Evolutionary conservation across 2,888 invertebrate genomes (phyloP).

Genomic region (Drosophila aldrichi): DNA sequence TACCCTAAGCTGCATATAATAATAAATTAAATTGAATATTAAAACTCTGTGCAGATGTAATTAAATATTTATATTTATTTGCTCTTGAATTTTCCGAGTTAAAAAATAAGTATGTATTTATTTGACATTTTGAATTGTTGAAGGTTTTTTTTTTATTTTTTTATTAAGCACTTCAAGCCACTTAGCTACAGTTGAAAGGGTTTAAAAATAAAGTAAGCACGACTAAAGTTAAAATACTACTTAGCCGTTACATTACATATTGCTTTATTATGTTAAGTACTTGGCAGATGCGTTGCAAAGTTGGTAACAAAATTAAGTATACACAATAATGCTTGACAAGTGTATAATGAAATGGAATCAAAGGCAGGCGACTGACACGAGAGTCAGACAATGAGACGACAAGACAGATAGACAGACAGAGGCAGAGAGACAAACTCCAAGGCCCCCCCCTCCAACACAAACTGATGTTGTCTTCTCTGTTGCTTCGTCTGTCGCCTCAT

Average conservation of each 20-base stretch:
- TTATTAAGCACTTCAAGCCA: neutral
- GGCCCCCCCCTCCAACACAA: conserved; percentile 23
- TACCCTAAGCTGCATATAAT: neutral
- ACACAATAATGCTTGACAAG: conserved; percentile 36
- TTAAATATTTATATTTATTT: too few relatives aligned
- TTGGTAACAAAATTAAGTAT: conserved; percentile 42
- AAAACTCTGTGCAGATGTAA: neutral
- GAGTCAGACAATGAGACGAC: conserved; percentile 1
- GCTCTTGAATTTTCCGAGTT: too few relatives aligned
- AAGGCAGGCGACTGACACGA: conserved; percentile 30
- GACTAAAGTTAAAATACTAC: conserved; percentile 11
- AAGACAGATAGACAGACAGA: conserved; percentile 1
- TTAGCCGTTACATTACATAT: conserved; percentile 16
- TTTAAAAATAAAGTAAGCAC: conserved; percentile 10
- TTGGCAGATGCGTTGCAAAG: conserved; percentile 40
- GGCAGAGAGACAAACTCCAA: conserved; percentile 10
- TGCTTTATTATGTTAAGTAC: conserved; percentile 22
- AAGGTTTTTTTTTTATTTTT: neutral
- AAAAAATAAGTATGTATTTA: neutral
- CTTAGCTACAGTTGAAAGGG: neutral
- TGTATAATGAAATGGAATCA: conserved; percentile 63
- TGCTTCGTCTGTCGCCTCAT: conserved; percentile 17
- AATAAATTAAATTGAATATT: neutral
- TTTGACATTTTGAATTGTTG: neutral
- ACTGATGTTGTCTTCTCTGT: conserved; percentile 22